Base-by-base conservation (phyloP, 2,888 invertebrate genomes). In the Xylota sylvarum region DNA sequence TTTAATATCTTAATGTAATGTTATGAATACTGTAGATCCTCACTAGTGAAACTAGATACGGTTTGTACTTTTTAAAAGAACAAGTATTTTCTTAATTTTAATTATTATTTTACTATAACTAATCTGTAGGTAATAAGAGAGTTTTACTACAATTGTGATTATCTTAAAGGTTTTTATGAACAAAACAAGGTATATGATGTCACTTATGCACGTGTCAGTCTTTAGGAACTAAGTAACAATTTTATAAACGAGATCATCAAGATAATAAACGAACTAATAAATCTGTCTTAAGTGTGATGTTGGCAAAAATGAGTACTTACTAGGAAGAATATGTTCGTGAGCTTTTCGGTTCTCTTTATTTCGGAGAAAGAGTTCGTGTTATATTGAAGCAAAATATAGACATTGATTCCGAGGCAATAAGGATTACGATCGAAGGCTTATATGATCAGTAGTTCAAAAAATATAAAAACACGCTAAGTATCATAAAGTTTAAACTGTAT, bases 1-100 rank as follows among this genome's bases (percentile, higher is more conserved):
- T 52, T 69, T 65, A 35, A 64, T 77, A 62, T 77, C 48, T 73
- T 72, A 46, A 65, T 69, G 60, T 79, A 83, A 67, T 73, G 50
- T 52, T 58, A 50, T 14, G 40, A 50, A 64, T n/a, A 35, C 19
- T 27, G 19, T 62, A 84, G 70, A 67, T 81, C 70, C 65, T 74
- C 81, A 64, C 76, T 85, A 85, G 81, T 85, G 12, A 67, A 81
- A 85, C 85, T 85, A 85, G 85, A 55, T 76, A 35, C 81, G 23
- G 50, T 85, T 67, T 76, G 85, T 85, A 70, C 84, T 85, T 81
- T 81, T 52, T 40, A 67, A 81, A 84, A 76, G 76, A 77, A 77
- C 56, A 56, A 81, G 58, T 85, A 85, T 76, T 85, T 81, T 81
- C 70, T 37, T 77, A 85, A 64, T 80, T 56, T 60, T 62, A 48